Conservation (phyloP, 2,888 invertebrate species). For the Heteropelma amictum region DNA sequence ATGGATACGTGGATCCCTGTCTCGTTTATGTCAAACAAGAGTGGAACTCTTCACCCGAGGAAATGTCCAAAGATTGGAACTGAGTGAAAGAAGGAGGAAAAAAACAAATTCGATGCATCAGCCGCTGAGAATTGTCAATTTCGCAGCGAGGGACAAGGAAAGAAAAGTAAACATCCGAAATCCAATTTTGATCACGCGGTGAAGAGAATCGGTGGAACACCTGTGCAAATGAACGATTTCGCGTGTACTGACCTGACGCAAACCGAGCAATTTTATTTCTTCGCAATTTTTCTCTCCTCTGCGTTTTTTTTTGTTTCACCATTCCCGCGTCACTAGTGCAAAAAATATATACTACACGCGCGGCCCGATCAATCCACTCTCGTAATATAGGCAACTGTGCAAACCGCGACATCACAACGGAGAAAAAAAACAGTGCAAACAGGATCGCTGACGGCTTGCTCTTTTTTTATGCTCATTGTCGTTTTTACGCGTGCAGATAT, state of each 20-base stretch:
- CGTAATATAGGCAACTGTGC: constrained; percentile 59
- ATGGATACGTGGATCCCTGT: constrained; percentile 66
- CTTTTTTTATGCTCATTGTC: constrained; percentile 24
- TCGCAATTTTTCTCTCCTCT: background rate
- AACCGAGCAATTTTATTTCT: constrained; percentile 30
- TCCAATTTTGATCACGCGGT: constrained; percentile 24
- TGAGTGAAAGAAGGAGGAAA: constrained; percentile 41
- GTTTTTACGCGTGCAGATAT: constrained; percentile 48
- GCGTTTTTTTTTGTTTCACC: background rate
- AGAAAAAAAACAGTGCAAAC: constrained; percentile 41
- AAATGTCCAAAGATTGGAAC: constrained; percentile 73
- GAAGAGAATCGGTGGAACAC: constrained; percentile 37
- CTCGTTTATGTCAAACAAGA: constrained; percentile 75
- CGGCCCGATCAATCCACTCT: constrained; percentile 59
- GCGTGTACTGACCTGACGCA: constrained; percentile 56
- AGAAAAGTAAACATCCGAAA: background rate
- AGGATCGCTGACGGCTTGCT: constrained; percentile 35
- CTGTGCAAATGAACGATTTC: constrained; percentile 51
- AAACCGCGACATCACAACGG: constrained; percentile 51
- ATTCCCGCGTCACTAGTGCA: constrained; percentile 21
- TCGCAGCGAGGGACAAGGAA: no score
- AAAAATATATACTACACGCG: constrained; percentile 19
- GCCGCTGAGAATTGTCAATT: no score
- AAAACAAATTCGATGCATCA: no score
- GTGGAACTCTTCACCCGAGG: constrained; percentile 72